Base-by-base conservation (phyloP, 1,140 invertebrate species). In the Papilio polyxenes region DNA sequence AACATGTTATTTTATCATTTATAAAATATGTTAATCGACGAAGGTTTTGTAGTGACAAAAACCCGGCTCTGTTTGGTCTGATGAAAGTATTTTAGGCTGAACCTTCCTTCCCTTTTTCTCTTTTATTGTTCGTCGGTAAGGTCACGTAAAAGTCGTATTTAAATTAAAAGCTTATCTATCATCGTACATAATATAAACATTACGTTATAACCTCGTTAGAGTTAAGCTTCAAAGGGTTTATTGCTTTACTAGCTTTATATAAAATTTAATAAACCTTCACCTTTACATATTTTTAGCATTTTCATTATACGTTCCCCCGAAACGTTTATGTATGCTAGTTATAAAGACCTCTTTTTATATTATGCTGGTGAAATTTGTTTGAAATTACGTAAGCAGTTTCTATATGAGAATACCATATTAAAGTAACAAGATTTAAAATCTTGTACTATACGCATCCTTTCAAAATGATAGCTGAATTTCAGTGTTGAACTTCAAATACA, bases 201-300 rank as follows among this genome's bases (percentile, higher is more conserved):
- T 6, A 72, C 23, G 65, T 72, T 72, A 72, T 72, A 40, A 72
- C 11, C 65, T 37, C 65, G 65, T 72, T 72, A 72, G 31, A 72
- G 65, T 72, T 31, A 72, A 40, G 65, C 31, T 72, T 10, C 65
- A 72, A 72, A 72, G 65, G 65, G 23, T 72, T 72, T 72, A 72
- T 72, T 37, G 31, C 65, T 72, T 65, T 15, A 11, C 11, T 40
- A 72, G 65, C 65, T 31, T 72, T 15, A 72, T 72, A 72, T 72
- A 40, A 72, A 65, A 72, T 37, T 40, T 72, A 37, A 72, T 40
- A 72, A 72, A 72, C 65, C 65, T 72, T 72, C 31, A 72, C 65
- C 65, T 72, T 72, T 72, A 72, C 13, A 37, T 72, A 72, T 40
- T 72, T 72, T 72, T 37, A 72, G 65, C 37, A 72, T 72, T 72